Percentiles rank a stretch among this genome's conserved stretches.
phyloP scores from a whole-genome alignment of 2,888 invertebrate species.

The Taphrorychus bicolor region DNA sequence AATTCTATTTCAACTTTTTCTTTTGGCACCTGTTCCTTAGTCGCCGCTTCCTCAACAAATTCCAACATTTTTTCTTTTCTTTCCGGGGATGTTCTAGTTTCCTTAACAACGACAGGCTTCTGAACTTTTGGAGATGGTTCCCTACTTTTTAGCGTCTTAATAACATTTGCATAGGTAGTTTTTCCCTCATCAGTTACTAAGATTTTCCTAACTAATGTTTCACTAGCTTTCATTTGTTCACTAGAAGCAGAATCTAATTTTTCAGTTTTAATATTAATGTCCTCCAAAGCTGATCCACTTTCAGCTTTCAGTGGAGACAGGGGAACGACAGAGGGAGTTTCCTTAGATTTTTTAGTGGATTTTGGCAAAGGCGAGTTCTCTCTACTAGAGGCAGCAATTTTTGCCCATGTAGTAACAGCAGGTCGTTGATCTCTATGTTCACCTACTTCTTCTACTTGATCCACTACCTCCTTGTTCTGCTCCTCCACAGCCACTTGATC shows the following conservation, averaged over 20 bases:
- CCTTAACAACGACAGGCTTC: background rate
- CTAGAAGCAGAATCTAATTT: background rate
- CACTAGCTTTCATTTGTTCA: background rate
- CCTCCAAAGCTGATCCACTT: background rate
- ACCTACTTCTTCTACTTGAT: background rate
- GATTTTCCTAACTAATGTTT: background rate
- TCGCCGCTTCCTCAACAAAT: too few relatives aligned
- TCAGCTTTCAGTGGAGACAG: background rate
- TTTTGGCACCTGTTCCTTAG: background rate
- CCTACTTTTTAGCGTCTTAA: conserved; percentile 7
- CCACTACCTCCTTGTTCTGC: background rate
- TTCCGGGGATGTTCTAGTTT: background rate
- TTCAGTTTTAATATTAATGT: too few relatives aligned
- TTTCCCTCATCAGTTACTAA: background rate
- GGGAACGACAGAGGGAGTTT: background rate
- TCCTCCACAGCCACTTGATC: background rate
- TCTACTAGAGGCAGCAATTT: conserved; percentile 37
- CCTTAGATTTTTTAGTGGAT: background rate
- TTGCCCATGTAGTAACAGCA: conserved; percentile 32
- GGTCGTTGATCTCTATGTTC: conserved; percentile 6
- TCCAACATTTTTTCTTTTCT: background rate
- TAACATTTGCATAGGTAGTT: conserved; percentile 26
- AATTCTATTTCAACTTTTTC: background rate
- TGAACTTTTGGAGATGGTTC: conserved; percentile 27
- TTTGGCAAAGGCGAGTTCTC: conserved; percentile 35